phyloP scores from a whole-genome alignment of 2,113 vertebrate species.

The Gallinago media region DNA sequence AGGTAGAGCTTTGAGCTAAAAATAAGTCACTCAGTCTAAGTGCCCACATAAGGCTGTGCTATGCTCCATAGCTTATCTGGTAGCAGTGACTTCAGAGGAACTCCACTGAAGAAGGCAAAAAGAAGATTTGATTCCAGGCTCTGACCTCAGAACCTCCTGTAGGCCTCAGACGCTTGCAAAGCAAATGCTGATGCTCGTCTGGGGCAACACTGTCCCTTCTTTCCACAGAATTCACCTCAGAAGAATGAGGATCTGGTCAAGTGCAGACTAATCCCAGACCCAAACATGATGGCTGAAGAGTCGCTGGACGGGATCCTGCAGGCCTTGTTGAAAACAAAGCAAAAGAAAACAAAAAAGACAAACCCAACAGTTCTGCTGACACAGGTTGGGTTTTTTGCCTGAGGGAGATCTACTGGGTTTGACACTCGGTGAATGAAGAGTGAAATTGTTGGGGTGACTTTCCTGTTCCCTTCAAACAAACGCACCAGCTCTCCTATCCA shows the following conservation, averaged over 20 bases:
- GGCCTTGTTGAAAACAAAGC: not conserved
- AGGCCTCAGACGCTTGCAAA: not conserved
- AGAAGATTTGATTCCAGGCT: not conserved
- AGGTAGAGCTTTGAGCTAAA: slow-evolving; percentile 60
- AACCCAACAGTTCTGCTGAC: not conserved
- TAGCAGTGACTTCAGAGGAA: slow-evolving; percentile 33
- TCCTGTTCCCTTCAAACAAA: not conserved
- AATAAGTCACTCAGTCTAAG: slow-evolving; percentile 19
- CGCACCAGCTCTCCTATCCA: not conserved
- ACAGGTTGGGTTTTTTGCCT: not conserved
- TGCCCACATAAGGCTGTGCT: slow-evolving; percentile 52
- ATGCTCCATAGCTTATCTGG: slow-evolving; percentile 53
- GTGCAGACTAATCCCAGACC: not conserved
- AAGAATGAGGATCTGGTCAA: not conserved
- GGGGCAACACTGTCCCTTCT: not conserved
- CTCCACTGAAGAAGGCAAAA: not conserved
- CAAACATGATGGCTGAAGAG: not conserved
- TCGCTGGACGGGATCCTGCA: not conserved
- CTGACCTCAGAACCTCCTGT: not conserved
- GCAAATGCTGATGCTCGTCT: not conserved
- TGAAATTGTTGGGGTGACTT: not conserved
- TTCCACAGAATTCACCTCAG: not conserved
- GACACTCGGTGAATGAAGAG: not conserved
- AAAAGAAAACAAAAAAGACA: not conserved
- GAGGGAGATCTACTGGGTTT: not conserved